Evolutionary conservation across 2,888 invertebrate species (phyloP).

Genomic region (Erebia palarica): DNA sequence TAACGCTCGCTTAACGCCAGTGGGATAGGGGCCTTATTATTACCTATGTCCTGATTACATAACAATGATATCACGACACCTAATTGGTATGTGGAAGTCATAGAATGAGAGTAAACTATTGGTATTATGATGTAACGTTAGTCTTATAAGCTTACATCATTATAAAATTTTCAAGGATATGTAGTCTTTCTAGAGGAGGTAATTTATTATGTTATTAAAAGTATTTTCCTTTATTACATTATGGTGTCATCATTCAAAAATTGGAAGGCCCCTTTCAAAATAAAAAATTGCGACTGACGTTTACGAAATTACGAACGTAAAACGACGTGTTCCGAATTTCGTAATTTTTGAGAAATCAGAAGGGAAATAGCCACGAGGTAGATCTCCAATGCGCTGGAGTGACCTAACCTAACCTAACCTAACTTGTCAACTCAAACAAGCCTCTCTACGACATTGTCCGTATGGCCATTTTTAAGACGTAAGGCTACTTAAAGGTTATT

Average conservation of each 20-base stretch:
- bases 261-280: background rate
- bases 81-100: conserved; percentile 22
- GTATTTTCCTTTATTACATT: background rate
- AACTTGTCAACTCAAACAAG: too few species aligned
- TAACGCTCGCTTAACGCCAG: too few species aligned
- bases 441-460: too few species aligned
- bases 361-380: too few species aligned
- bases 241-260: background rate
- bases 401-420: too few species aligned
- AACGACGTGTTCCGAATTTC: too few species aligned
- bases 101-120: conserved; percentile 15
- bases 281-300: background rate
- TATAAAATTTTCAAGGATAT: conserved; percentile 8
- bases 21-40: too few species aligned
- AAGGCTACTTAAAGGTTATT: too few species aligned
- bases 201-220: background rate
- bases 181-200: background rate
- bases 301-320: too few species aligned
- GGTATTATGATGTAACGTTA: conserved; percentile 26
- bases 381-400: too few species aligned
- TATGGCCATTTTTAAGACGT: too few species aligned
- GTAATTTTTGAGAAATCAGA: too few species aligned
- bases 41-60: background rate
- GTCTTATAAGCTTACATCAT: conserved; percentile 13
- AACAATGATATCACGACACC: conserved; percentile 24